Percentiles rank a stretch among this genome's conserved stretches.
Conservation (phyloP, 2,113 vertebrate genomes). For the Phainopepla nitens region DNA sequence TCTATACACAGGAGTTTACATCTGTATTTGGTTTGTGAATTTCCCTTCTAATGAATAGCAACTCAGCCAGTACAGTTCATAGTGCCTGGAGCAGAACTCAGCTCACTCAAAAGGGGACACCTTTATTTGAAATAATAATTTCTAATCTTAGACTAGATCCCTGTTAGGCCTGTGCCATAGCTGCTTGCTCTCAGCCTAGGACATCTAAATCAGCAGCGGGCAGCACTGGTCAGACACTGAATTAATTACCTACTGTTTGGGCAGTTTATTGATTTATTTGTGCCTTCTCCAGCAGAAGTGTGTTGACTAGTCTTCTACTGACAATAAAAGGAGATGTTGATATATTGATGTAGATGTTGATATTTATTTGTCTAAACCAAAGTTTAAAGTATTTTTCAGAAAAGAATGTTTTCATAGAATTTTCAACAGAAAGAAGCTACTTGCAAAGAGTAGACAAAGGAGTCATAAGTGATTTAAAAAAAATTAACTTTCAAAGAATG, state of each 20-base stretch:
- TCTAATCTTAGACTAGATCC: not conserved
- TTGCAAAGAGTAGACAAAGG: not conserved
- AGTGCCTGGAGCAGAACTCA: not conserved
- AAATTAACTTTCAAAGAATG: not conserved
- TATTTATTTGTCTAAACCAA: not conserved
- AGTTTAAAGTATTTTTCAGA: not conserved
- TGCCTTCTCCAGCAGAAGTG: not conserved
- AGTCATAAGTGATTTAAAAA: not conserved
- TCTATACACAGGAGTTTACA: not conserved
- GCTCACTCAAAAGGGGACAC: not conserved
- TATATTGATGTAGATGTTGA: no score
- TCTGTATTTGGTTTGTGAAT: not conserved
- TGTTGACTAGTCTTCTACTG: not conserved
- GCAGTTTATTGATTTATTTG: not conserved
- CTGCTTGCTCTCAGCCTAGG: not conserved
- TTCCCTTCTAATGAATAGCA: not conserved
- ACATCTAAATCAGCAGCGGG: not conserved
- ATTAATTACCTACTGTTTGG: not conserved
- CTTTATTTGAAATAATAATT: not conserved
- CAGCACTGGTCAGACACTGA: not conserved
- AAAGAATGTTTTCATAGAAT: not conserved
- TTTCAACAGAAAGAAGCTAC: not conserved
- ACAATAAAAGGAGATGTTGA: not conserved
- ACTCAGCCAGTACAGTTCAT: not conserved
- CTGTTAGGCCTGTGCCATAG: not conserved